A percentile compares a stretch with the other conserved stretches of the same genome.
These are phyloP conservation scores for Pseudorhombus dupliciocellatus DNA, from an alignment of 2,113 vertebrate species.

Conservation along the genomic window DNA sequence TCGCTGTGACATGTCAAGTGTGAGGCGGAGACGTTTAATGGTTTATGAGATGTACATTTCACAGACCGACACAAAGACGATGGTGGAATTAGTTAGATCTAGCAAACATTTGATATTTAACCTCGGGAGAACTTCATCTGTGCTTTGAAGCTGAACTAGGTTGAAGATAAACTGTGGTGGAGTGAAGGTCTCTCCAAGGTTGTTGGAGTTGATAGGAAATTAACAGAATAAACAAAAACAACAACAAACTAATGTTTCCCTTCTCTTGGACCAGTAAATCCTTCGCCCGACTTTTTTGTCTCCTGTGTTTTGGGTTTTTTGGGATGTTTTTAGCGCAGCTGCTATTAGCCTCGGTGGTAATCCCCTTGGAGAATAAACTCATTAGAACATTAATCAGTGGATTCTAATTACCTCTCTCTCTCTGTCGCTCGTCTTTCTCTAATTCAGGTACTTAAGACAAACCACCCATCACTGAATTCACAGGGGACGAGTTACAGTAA, in stretches of 20 bases:
- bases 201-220: constrained; percentile 22
- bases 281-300: constrained; percentile 66
- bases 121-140: background rate
- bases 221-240: constrained; percentile 39
- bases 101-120: background rate
- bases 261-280: constrained; percentile 61
- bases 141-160: background rate
- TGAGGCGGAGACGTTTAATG: too few species aligned
- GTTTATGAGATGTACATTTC: too few species aligned
- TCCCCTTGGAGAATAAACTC: constrained; percentile 80
- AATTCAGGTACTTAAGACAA: constrained; percentile 59
- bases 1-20: too few species aligned
- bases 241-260: constrained; percentile 50
- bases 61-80: too few species aligned
- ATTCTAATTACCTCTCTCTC: constrained; percentile 75
- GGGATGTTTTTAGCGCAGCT: constrained; percentile 75
- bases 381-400: constrained; percentile 80
- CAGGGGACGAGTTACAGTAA: constrained; percentile 47
- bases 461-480: constrained; percentile 38
- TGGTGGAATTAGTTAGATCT: background rate
- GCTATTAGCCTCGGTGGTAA: constrained; percentile 74
- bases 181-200: constrained; percentile 57
- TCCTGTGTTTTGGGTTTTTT: constrained; percentile 72
- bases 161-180: constrained; percentile 12
- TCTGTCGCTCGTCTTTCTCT: constrained; percentile 42